Evolutionary conservation across 2,888 invertebrate species (phyloP), one percentile per base, ranked within the genome.

Genomic region (Pterostichus niger): DNA sequence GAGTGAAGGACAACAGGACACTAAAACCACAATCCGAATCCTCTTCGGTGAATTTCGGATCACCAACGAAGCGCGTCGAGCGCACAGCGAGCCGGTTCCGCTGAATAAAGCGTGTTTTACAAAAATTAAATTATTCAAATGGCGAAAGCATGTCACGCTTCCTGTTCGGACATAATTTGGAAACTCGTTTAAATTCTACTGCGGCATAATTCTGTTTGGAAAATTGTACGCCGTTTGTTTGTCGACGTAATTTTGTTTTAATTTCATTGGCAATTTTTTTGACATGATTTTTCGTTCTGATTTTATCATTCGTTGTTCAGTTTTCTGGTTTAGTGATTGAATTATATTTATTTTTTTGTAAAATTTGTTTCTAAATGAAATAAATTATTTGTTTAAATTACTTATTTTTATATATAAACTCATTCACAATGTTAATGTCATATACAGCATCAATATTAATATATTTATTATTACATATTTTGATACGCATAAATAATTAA

Each of bases 51-150:
- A n/a, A 6, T 11, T 64, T 33, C 33, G 31, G 59, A 11, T 24
- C 24, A 59, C 59, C 31, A 59, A n/a, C 59, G 31, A 31, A 59
- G n/a, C 59, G 64, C 2, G 15, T 17, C 2, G 15, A 64, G 13
- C 40, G 24, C 73, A 35, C n/a, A 46, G 49, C 73, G 35, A 46
- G 6, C 13, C 46, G 71, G 46, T 13, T 80, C 35, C 82, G 54
- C 71, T 17, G 46, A 82, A 82, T 75, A 75, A 15, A 68, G 68
- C 76, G 68, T 83, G 77, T 83, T 83, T 83, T 68, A 83, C 77
- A 83, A 83, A 83, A 83, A 83, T 83, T 76, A 77, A 83, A 83
- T 83, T 83, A 83, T 83, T 83, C 77, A 83, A 83, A 83, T 83
- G 68, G 54, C 68, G 54, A 68, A 77, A 76, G 64, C 83, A 52